These are phyloP conservation scores for Stichopus chloronotus DNA, from an alignment of 35 echinoderm and acorn worm species.

Conservation along the genomic window DNA sequence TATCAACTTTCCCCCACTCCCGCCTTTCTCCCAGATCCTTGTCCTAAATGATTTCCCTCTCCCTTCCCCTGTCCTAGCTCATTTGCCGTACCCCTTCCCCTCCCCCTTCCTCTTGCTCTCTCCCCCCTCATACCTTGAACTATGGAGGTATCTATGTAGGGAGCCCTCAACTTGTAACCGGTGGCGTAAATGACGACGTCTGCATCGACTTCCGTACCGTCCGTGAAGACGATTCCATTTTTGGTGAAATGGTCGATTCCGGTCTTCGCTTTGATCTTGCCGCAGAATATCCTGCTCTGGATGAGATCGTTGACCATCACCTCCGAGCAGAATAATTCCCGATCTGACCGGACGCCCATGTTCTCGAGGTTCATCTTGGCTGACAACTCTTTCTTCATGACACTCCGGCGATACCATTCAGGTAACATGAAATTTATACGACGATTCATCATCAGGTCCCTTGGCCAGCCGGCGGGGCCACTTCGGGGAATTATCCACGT, in stretches of 20 bases:
- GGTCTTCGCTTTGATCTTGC: slow-evolving; percentile 72
- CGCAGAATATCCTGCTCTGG: slow-evolving; percentile 72
- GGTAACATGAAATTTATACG: slow-evolving; percentile 68
- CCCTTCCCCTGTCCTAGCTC: too few relatives aligned
- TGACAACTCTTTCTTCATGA: slow-evolving; percentile 43
- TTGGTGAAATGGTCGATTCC: slow-evolving; percentile 75
- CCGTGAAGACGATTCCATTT: slow-evolving; percentile 72
- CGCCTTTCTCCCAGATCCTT: too few relatives aligned
- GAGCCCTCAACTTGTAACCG: slow-evolving; percentile 69
- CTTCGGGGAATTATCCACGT: slow-evolving; percentile 74
- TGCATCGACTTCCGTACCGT: slow-evolving; percentile 70
- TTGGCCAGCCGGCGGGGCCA: slow-evolving; percentile 67
- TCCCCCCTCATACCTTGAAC: slow-evolving; percentile 60
- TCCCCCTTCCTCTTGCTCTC: too few relatives aligned
- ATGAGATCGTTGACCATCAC: slow-evolving; percentile 91
- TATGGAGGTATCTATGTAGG: slow-evolving; percentile 68
- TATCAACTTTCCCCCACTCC: too few relatives aligned
- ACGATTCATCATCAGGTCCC: slow-evolving; percentile 63
- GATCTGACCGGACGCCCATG: slow-evolving; percentile 64
- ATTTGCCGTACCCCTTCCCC: too few relatives aligned
- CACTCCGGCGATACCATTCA: slow-evolving; percentile 26
- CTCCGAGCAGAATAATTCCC: slow-evolving; percentile 69
- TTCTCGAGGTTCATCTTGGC: slow-evolving; percentile 71
- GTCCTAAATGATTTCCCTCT: too few relatives aligned
- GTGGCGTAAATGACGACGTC: slow-evolving; percentile 89